Conservation (phyloP, 2,888 invertebrate species). For the Zygogramma bicolorata region DNA sequence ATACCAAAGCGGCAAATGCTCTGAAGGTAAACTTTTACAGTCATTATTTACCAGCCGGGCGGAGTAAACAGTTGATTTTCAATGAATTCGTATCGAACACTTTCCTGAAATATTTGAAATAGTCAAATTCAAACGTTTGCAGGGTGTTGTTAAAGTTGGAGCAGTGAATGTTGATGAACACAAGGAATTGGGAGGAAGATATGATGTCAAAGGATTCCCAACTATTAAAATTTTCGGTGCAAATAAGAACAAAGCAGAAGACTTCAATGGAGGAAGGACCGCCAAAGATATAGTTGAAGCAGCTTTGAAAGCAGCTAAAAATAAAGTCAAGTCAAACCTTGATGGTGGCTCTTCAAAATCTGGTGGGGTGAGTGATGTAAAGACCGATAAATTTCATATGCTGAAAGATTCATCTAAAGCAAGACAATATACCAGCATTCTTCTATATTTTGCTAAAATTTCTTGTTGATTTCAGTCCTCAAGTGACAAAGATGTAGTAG, state of each 20-base stretch:
- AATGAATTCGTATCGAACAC: no score
- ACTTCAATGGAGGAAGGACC: slow-evolving; percentile 87
- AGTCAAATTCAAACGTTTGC: no score
- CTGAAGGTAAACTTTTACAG: slow-evolving; percentile 78
- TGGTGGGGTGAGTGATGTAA: slow-evolving; percentile 44
- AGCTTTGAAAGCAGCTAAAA: slow-evolving; percentile 81
- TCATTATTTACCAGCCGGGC: no score
- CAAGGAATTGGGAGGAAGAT: slow-evolving; percentile 82
- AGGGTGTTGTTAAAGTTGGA: slow-evolving; percentile 95
- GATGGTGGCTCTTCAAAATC: slow-evolving; percentile 65
- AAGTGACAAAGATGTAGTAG: slow-evolving; percentile 79
- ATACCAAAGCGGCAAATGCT: slow-evolving; percentile 92
- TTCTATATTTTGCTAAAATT: background rate
- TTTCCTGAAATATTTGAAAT: no score
- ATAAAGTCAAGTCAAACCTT: slow-evolving; percentile 80
- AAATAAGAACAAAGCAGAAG: slow-evolving; percentile 85
- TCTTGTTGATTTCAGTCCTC: slow-evolving; percentile 54
- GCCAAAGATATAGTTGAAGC: slow-evolving; percentile 89
- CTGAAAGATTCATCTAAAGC: no score
- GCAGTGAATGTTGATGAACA: slow-evolving; percentile 94
- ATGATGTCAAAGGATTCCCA: slow-evolving; percentile 91
- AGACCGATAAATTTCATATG: no score
- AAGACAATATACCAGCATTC: background rate
- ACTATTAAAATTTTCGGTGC: slow-evolving; percentile 94
- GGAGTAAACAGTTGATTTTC: no score